A percentile compares a stretch with the other conserved stretches of the same genome.
These are phyloP conservation scores for Cantharis rustica DNA, from an alignment of 2,888 invertebrate genomes.

Conservation along the genomic window DNA sequence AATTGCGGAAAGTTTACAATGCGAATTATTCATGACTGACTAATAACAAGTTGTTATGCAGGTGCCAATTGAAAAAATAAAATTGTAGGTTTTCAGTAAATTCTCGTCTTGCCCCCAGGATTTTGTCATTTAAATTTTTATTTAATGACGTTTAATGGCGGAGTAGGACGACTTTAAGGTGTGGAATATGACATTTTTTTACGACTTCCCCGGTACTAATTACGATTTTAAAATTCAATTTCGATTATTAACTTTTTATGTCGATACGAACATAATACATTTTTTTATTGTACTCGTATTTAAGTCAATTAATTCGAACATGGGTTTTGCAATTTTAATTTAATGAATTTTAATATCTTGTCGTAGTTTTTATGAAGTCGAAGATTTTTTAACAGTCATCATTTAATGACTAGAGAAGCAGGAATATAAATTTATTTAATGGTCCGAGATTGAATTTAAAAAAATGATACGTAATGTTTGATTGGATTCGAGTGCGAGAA, in stretches of 20 bases:
- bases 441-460: neutral
- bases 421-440: conserved; percentile 2
- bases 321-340: conserved; percentile 2
- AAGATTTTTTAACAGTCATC: conserved; percentile 1
- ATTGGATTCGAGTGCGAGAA: neutral
- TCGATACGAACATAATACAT: neutral
- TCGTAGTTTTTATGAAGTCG: neutral
- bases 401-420: conserved; percentile 4
- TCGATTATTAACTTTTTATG: neutral
- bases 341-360: conserved; percentile 4
- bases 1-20: neutral
- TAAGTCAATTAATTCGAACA: conserved; percentile 5
- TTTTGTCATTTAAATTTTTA: neutral
- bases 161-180: neutral
- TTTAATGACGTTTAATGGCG: conserved; percentile 6
- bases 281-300: neutral
- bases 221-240: neutral
- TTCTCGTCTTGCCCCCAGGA: neutral
- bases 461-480: neutral
- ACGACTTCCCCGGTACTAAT: neutral
- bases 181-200: neutral
- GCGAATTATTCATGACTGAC: neutral
- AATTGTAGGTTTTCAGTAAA: neutral
- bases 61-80: neutral
- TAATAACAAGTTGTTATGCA: neutral